These are phyloP conservation scores for Antrozous pallidus DNA, from an alignment of 2,797 vertebrate genomes.

Conservation along the genomic window DNA sequence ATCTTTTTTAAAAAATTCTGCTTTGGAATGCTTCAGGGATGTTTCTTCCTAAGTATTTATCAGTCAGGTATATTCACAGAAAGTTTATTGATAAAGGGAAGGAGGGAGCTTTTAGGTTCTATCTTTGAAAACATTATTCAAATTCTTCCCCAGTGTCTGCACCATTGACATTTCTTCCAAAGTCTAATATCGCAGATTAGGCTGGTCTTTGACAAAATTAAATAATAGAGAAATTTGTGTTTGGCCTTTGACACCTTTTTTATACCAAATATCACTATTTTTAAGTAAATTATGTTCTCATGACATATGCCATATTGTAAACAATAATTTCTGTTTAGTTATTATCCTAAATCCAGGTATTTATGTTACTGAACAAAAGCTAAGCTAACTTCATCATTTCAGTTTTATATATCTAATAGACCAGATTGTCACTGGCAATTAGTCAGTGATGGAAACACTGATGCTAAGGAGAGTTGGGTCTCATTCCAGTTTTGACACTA, in stretches of 20 bases:
- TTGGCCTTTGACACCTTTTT: background rate
- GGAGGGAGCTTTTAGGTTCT: background rate
- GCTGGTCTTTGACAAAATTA: background rate
- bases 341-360: background rate
- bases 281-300: background rate
- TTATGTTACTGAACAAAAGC: background rate
- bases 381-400: background rate
- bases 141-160: background rate
- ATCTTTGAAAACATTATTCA: background rate
- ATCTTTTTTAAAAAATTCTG: background rate
- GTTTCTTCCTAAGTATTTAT: background rate
- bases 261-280: background rate
- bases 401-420: background rate
- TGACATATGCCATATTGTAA: background rate
- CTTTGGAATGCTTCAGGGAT: background rate
- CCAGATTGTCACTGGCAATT: background rate
- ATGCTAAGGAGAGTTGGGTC: background rate
- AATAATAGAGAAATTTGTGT: background rate
- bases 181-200: background rate
- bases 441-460: background rate
- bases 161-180: background rate
- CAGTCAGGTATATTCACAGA: background rate
- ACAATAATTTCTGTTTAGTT: background rate
- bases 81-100: background rate
- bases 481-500: background rate